Evolutionary conservation across 2,797 vertebrate genomes (phyloP).

Genomic region (Xiphophorus birchmanni): DNA sequence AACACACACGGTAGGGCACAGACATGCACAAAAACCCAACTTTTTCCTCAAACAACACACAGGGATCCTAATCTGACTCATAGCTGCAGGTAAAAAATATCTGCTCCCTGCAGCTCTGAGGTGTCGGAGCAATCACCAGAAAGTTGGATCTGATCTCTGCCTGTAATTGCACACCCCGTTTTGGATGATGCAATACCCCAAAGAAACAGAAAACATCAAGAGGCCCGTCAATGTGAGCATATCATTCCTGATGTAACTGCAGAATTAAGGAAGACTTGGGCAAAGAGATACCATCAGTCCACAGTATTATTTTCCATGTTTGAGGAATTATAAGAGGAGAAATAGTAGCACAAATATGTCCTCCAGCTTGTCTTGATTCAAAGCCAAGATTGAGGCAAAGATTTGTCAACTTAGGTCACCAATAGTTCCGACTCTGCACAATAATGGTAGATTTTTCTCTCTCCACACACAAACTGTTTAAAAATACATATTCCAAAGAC

Average conservation of each 20-base stretch:
- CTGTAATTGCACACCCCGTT: slow-evolving; percentile 48
- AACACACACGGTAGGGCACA: slow-evolving; percentile 32
- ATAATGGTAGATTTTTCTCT: neutral
- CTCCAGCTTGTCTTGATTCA: slow-evolving; percentile 14
- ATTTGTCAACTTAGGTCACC: slow-evolving; percentile 6
- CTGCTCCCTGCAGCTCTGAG: slow-evolving; percentile 65
- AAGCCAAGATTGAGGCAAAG: slow-evolving; percentile 10
- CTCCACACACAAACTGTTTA: slow-evolving; percentile 13
- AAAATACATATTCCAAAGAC: slow-evolving; percentile 8
- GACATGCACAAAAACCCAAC: slow-evolving; percentile 21
- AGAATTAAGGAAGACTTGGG: slow-evolving; percentile 34
- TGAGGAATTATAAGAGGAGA: slow-evolving; percentile 31
- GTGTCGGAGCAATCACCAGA: slow-evolving; percentile 67
- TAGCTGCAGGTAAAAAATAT: slow-evolving; percentile 70
- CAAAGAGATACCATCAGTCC: slow-evolving; percentile 7
- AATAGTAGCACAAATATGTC: slow-evolving; percentile 5
- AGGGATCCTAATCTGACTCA: slow-evolving; percentile 61
- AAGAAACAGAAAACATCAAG: slow-evolving; percentile 46
- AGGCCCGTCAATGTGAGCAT: neutral
- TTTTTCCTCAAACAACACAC: slow-evolving; percentile 42
- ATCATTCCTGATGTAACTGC: slow-evolving; percentile 42
- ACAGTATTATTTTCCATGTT: slow-evolving; percentile 10
- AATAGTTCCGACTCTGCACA: neutral
- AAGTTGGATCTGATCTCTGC: slow-evolving; percentile 49
- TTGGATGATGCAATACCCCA: slow-evolving; percentile 60